Conservation (phyloP, 2,888 invertebrate species). For the Leptopilina syphax region DNA sequence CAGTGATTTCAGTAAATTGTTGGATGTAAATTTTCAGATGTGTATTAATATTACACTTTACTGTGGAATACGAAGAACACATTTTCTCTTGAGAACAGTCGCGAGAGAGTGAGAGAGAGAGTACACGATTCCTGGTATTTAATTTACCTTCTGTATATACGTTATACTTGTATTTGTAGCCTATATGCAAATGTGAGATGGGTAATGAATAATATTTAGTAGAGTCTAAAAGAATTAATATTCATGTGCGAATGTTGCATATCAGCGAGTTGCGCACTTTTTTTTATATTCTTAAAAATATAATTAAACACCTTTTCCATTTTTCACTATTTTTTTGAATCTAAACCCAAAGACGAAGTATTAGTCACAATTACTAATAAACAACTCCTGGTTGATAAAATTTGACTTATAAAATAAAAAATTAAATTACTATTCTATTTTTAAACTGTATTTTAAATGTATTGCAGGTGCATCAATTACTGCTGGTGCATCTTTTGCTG, state of each 20-base stretch:
- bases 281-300: background rate
- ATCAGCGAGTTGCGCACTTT: constrained; percentile 29
- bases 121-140: constrained; percentile 20
- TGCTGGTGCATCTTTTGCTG: too few relatives aligned
- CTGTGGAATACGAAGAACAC: constrained; percentile 6
- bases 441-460: too few relatives aligned
- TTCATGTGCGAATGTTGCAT: constrained; percentile 58
- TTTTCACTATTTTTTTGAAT: constrained; percentile 1
- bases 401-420: too few relatives aligned
- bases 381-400: too few relatives aligned
- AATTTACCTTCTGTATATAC: constrained; percentile 39
- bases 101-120: background rate
- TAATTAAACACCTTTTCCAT: background rate
- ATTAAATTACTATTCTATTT: too few relatives aligned
- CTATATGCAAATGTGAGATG: constrained; percentile 54
- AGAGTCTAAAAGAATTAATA: constrained; percentile 59
- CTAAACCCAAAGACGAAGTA: background rate
- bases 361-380: too few relatives aligned
- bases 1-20: constrained; percentile 33
- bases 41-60: constrained; percentile 12
- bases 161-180: constrained; percentile 47
- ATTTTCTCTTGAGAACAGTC: background rate
- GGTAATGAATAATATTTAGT: constrained; percentile 65
- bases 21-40: constrained; percentile 7
- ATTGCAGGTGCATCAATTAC: too few relatives aligned